phyloP scores from a whole-genome alignment of 2,113 vertebrate genomes.

The Marmota flaviventris region DNA sequence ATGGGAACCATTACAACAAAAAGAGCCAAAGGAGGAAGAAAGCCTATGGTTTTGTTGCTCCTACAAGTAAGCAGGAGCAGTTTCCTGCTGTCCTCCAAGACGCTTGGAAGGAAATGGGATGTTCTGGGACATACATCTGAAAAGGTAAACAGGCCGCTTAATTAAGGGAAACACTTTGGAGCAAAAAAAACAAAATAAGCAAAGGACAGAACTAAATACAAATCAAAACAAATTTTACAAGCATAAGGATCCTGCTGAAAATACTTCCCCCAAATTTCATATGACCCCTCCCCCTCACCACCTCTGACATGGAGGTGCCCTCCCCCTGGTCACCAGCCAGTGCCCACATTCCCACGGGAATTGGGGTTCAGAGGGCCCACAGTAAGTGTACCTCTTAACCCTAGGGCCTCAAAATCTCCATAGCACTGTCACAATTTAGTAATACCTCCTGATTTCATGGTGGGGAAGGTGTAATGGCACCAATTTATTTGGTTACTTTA shows the following conservation, averaged over 20 bases:
- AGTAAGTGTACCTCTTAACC: background rate
- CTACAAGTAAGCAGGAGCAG: background rate
- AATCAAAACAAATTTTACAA: slow-evolving; percentile 20
- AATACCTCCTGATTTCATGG: background rate
- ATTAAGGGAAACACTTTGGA: slow-evolving; percentile 6
- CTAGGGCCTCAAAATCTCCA: too few species aligned
- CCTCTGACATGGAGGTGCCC: background rate
- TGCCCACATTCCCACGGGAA: background rate
- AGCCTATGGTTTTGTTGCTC: background rate
- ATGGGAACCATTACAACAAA: background rate
- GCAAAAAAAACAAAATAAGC: background rate
- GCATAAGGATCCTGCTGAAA: background rate
- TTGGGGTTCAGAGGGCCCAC: background rate
- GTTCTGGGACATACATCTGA: slow-evolving; percentile 22
- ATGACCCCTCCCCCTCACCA: too few species aligned
- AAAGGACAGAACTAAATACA: background rate
- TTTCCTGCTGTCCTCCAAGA: slow-evolving; percentile 50
- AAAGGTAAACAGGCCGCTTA: slow-evolving; percentile 31
- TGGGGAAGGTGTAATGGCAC: slow-evolving; percentile 23
- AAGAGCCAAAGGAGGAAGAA: background rate
- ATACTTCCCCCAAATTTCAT: background rate
- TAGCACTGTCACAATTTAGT: background rate
- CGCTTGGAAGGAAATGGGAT: slow-evolving; percentile 36
- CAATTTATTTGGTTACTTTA: slow-evolving; percentile 55
- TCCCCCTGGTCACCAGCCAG: background rate